phyloP scores from a whole-genome alignment of 2,113 vertebrate genomes.

The Pomatorhinus ruficollis region DNA sequence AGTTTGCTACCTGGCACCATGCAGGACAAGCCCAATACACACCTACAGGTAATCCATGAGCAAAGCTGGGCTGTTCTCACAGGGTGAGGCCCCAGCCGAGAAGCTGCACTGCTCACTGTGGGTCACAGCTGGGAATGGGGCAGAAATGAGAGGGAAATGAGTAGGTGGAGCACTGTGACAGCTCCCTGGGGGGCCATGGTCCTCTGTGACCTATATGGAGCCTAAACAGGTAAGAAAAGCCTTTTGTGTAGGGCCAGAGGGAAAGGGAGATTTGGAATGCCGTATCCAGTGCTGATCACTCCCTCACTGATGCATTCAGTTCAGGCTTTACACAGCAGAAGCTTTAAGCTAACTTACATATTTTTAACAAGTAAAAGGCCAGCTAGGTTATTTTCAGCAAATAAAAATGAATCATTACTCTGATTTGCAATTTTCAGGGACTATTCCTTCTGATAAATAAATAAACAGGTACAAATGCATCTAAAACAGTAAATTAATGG shows the following conservation, averaged over 20 bases:
- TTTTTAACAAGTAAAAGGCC: neutral
- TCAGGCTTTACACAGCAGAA: neutral
- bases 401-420: neutral
- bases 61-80: neutral
- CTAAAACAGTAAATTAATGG: neutral
- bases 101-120: neutral
- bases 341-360: neutral
- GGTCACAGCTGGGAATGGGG: neutral
- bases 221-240: neutral
- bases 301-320: neutral
- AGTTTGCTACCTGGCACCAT: neutral
- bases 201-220: neutral
- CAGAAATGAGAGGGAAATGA: neutral
- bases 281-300: neutral
- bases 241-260: neutral
- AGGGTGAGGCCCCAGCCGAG: rapidly evolving
- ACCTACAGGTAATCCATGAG: rapidly evolving
- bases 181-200: rapidly evolving
- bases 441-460: neutral
- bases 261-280: neutral
- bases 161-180: neutral
- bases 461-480: neutral
- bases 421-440: neutral
- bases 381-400: neutral
- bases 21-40: neutral